A percentile compares a stretch with the other conserved stretches of the same genome.
phyloP scores from a whole-genome alignment of 2,113 vertebrate species.

The Bucco capensis region DNA sequence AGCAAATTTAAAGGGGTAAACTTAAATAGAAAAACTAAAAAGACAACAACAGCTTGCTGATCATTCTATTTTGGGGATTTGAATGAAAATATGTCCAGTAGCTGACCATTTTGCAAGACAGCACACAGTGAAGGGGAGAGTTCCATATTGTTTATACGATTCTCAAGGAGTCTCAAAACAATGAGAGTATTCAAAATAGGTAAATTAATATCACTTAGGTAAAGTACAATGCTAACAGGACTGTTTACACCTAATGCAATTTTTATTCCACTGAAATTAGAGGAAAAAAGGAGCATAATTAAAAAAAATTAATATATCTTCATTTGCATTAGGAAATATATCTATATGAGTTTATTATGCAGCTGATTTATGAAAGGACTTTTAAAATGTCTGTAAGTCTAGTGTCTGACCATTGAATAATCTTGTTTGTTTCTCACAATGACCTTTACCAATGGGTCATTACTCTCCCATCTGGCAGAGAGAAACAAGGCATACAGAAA shows the following conservation, averaged over 20 bases:
- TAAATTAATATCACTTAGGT: background rate
- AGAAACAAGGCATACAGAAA: background rate
- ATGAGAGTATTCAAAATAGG: background rate
- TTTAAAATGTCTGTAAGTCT: background rate
- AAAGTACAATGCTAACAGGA: background rate
- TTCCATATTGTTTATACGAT: background rate
- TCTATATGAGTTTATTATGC: background rate
- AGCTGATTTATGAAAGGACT: background rate
- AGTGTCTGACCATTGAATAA: background rate
- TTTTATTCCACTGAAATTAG: background rate
- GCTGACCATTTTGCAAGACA: background rate
- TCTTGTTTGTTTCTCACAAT: background rate
- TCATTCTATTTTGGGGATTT: background rate
- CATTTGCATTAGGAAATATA: background rate
- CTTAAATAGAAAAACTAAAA: background rate
- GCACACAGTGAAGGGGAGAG: background rate
- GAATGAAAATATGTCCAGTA: background rate
- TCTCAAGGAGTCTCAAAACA: background rate
- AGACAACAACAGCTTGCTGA: background rate
- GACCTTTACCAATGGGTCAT: background rate
- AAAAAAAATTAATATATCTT: background rate
- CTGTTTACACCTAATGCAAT: background rate
- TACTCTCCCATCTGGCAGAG: background rate
- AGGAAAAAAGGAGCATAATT: background rate
- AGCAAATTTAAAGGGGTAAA: background rate